Percentiles rank a stretch among this genome's conserved stretches.
Conservation (phyloP, 2,888 invertebrate genomes). For the Morpho deidamia region DNA sequence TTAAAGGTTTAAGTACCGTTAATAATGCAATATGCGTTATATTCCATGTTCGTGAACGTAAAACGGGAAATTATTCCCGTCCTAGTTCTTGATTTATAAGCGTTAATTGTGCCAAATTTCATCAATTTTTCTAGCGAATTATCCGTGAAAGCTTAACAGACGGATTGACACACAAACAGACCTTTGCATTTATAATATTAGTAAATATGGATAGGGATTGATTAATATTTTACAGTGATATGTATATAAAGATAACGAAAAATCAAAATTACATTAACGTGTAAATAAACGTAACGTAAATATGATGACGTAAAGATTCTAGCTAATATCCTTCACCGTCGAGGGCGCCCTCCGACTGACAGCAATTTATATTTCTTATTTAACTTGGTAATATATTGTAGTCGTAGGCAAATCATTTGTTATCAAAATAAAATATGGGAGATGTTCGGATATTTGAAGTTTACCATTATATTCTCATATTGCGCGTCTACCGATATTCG, state of each 20-base stretch:
- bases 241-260: background rate
- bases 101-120: no score
- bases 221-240: background rate
- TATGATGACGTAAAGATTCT: conserved; percentile 10
- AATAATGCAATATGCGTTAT: no score
- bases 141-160: no score
- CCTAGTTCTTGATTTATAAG: no score
- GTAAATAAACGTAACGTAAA: conserved; percentile 9
- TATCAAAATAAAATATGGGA: conserved; percentile 12
- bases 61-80: no score
- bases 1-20: no score
- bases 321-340: conserved; percentile 13
- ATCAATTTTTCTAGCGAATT: no score
- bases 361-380: conserved; percentile 21
- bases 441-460: conserved; percentile 1
- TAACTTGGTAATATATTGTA: conserved; percentile 16
- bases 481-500: no score
- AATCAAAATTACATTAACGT: background rate
- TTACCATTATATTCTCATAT: background rate
- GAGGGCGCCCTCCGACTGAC: conserved; percentile 16
- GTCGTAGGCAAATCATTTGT: conserved; percentile 12
- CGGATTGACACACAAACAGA: background rate
- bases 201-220: background rate
- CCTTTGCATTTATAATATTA: background rate
- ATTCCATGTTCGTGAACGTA: no score